Conservation (phyloP, 1,140 invertebrate genomes). For the Drosophila truncata region DNA sequence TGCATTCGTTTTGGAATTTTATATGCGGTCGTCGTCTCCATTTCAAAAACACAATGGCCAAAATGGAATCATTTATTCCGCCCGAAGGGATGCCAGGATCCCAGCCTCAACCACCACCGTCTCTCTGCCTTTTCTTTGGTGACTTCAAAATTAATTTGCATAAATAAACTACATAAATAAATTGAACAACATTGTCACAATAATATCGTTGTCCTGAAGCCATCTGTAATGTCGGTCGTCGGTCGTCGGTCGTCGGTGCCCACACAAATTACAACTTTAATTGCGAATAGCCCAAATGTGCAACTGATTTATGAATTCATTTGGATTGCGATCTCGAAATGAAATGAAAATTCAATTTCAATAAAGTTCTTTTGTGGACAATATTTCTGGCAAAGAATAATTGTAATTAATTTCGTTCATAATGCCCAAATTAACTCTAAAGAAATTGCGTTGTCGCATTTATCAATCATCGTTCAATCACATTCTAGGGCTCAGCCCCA, state of each 20-base stretch:
- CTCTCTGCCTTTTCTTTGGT: too few species aligned
- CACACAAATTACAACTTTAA: conserved; percentile 28
- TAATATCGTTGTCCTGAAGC: background rate
- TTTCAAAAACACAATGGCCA: conserved; percentile 33
- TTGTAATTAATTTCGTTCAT: conserved; percentile 24
- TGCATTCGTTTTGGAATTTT: conserved; percentile 59
- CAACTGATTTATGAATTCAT: conserved; percentile 44
- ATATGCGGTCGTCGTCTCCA: conserved; percentile 47
- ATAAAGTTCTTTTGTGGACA: conserved; percentile 4
- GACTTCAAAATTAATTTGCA: conserved; percentile 44
- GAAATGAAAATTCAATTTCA: conserved; percentile 22
- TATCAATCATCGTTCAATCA: conserved; percentile 10
- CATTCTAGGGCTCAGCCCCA: background rate
- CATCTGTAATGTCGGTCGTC: conserved; percentile 34
- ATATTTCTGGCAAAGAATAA: conserved; percentile 13
- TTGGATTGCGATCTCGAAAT: conserved; percentile 36
- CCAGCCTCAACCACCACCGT: background rate
- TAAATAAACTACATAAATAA: conserved; percentile 36
- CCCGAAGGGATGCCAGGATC: background rate
- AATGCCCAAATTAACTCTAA: conserved; percentile 1
- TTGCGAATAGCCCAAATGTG: conserved; percentile 26
- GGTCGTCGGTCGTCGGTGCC: too few species aligned
- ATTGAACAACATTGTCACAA: conserved; percentile 31
- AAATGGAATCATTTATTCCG: conserved; percentile 41
- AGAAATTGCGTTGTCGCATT: conserved; percentile 6